Conservation (phyloP, 2,113 vertebrate genomes). For the Rhabdornis inornatus region DNA sequence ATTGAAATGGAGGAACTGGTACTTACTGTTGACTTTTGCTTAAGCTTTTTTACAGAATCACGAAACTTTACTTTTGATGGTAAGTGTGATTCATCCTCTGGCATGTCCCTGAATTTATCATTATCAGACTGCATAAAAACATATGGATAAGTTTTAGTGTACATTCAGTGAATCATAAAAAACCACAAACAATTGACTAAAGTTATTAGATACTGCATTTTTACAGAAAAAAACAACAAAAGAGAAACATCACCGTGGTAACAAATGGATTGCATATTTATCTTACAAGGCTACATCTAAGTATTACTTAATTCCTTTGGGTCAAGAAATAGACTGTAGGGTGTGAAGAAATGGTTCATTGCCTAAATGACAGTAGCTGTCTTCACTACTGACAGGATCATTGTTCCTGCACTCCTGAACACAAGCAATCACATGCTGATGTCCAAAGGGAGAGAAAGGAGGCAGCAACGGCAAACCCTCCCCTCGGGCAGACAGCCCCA, state of each 20-base stretch:
- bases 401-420: not conserved
- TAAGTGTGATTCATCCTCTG: constrained; percentile 24
- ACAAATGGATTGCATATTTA: not conserved
- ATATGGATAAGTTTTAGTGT: not conserved
- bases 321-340: not conserved
- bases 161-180: not conserved
- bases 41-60: constrained; percentile 61
- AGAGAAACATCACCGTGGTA: not conserved
- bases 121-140: constrained; percentile 50
- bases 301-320: not conserved
- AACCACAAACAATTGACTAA: not conserved
- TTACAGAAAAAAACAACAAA: not conserved
- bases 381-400: not conserved
- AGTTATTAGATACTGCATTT: not conserved
- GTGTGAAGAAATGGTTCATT: not conserved
- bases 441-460: not conserved
- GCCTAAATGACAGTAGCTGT: not conserved
- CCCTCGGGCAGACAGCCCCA: not conserved
- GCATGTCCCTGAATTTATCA: not conserved
- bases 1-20: not conserved
- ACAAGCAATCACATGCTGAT: not conserved
- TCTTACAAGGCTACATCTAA: not conserved
- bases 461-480: not conserved
- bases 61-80: constrained; percentile 66
- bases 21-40: constrained; percentile 70